phyloP scores from a whole-genome alignment of 2,113 vertebrate species.

The Trogon melanurus region DNA sequence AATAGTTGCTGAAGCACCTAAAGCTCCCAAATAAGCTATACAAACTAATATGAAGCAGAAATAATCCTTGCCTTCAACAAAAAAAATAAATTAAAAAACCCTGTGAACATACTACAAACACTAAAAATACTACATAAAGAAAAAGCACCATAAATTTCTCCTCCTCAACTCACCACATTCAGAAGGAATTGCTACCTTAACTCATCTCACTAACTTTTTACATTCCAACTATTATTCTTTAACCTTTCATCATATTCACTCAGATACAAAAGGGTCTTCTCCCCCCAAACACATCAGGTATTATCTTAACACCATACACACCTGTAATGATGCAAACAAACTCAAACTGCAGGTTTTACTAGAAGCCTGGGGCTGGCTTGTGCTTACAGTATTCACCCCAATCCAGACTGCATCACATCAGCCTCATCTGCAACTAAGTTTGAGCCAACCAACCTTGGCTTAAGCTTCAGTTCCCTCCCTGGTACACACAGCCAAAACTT shows the following conservation, averaged over 20 bases:
- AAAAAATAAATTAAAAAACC: not conserved
- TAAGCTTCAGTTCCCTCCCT: not conserved
- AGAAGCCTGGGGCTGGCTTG: not conserved
- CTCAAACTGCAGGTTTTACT: not conserved
- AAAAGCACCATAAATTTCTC: not conserved
- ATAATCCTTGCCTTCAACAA: not conserved
- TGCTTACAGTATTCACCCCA: not conserved
- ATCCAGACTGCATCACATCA: not conserved
- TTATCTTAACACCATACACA: not conserved
- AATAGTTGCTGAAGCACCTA: not conserved
- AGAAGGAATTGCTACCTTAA: not conserved
- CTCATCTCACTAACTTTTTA: not conserved
- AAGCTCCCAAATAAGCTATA: not conserved
- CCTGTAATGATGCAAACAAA: not conserved
- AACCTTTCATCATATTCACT: not conserved
- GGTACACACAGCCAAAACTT: not conserved
- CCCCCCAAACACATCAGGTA: not conserved
- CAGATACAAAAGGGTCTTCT: not conserved
- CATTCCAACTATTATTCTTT: not conserved
- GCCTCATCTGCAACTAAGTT: not conserved
- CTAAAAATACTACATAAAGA: not conserved
- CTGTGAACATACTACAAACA: not conserved
- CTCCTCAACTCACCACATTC: not conserved
- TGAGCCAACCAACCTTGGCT: not conserved
- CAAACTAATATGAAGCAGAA: not conserved